Percentiles rank a stretch among this genome's conserved stretches.
Evolutionary conservation across 2,113 vertebrate species (phyloP).

Genomic region (Pipra filicauda): DNA sequence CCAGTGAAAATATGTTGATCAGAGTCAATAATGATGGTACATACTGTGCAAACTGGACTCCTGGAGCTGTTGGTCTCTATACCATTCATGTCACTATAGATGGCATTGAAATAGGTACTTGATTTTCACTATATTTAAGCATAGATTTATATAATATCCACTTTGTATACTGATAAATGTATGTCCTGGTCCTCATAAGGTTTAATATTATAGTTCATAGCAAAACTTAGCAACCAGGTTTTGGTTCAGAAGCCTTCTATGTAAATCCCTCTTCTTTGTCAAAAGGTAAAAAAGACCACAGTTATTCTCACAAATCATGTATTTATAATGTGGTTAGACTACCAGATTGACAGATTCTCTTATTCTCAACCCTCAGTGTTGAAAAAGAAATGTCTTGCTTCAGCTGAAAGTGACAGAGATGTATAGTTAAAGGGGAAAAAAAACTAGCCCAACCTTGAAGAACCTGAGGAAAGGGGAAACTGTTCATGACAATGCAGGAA

Average conservation of each 20-base stretch:
- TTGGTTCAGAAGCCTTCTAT: not conserved
- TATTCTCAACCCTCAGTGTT: not conserved
- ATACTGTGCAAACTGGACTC: constrained; percentile 98
- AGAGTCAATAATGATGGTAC: constrained; percentile 98
- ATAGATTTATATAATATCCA: not conserved
- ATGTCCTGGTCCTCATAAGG: not conserved
- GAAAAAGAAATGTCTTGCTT: not conserved
- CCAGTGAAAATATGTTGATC: constrained; percentile 99
- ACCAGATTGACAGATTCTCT: not conserved
- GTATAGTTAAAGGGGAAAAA: not conserved
- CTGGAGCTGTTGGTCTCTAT: constrained; percentile 96
- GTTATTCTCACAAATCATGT: not conserved
- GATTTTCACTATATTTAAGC: not conserved
- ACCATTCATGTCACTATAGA: constrained; percentile 98
- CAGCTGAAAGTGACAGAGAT: not conserved
- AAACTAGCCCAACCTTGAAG: not conserved
- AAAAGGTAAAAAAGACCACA: not conserved
- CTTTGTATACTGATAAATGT: not conserved
- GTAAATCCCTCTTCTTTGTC: not conserved
- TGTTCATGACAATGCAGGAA: not conserved
- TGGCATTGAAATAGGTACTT: constrained; percentile 95
- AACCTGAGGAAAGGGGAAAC: not conserved
- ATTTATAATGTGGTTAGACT: not conserved
- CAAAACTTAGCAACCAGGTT: not conserved
- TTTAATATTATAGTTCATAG: not conserved